A percentile compares a stretch with the other conserved stretches of the same genome.
Conservation (phyloP, 2,888 invertebrate species). For the Dorcus parallelipipedus region DNA sequence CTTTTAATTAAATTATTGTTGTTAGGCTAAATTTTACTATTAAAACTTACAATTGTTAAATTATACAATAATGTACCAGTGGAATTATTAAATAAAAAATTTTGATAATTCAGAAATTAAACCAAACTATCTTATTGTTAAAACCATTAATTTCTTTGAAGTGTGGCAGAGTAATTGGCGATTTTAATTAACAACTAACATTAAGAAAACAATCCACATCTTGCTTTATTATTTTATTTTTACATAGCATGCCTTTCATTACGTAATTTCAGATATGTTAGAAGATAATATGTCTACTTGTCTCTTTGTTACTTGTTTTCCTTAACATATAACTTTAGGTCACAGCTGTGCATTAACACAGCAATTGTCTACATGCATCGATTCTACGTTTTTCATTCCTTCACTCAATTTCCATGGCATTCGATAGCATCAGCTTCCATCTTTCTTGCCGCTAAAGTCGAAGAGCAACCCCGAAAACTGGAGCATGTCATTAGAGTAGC, state of each 20-base stretch:
- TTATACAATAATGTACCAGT: too few relatives aligned
- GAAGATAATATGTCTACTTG: neutral
- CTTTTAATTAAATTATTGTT: too few relatives aligned
- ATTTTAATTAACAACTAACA: too few relatives aligned
- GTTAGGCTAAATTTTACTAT: too few relatives aligned
- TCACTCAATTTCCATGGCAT: conserved; percentile 92
- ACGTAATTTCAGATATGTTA: conserved; percentile 16
- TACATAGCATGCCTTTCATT: conserved; percentile 11
- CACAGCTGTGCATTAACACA: conserved; percentile 96
- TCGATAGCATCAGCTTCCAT: conserved; percentile 91
- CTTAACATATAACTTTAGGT: conserved; percentile 53
- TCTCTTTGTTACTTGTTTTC: conserved; percentile 27
- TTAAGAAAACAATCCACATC: too few relatives aligned
- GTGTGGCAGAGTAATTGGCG: too few relatives aligned
- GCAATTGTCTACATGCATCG: conserved; percentile 99
- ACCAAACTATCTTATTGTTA: too few relatives aligned
- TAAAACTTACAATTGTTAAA: too few relatives aligned
- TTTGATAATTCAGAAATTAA: too few relatives aligned
- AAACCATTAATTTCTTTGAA: too few relatives aligned
- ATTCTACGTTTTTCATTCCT: conserved; percentile 97
- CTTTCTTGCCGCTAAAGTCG: conserved; percentile 97
- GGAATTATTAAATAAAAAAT: too few relatives aligned
- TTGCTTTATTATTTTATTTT: neutral
- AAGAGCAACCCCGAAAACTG: conserved; percentile 96
- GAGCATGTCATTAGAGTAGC: conserved; percentile 95